Evolutionary conservation across 2,797 vertebrate species (phyloP).

Genomic region (Otus scops): DNA sequence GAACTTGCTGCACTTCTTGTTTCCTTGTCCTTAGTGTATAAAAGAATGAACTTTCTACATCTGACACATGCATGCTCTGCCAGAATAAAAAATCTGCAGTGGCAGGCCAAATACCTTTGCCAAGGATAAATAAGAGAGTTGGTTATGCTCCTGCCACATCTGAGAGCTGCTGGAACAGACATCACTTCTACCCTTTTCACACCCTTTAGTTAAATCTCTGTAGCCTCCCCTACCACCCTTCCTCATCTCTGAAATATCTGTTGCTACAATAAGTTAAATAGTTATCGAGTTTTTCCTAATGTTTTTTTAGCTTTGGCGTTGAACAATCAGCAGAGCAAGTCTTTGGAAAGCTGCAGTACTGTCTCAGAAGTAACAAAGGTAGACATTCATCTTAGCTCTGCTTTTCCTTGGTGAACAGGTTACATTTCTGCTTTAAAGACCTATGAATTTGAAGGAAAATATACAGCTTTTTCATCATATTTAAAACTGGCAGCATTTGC

Average conservation of each 20-base stretch:
- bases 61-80: constrained; percentile 24
- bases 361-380: not conserved
- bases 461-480: not conserved
- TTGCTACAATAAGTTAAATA: not conserved
- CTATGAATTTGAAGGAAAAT: not conserved
- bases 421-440: not conserved
- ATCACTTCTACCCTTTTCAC: constrained; percentile 14
- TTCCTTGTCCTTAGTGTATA: not conserved
- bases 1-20: not conserved
- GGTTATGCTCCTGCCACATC: constrained; percentile 53
- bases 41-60: constrained; percentile 31
- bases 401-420: not conserved
- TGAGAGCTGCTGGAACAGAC: constrained; percentile 46
- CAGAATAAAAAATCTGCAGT: constrained; percentile 41
- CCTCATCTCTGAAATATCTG: not conserved
- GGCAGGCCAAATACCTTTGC: constrained; percentile 35
- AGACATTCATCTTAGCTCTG: not conserved
- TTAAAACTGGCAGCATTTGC: not conserved
- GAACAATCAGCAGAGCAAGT: not conserved
- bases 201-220: constrained; percentile 4
- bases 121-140: constrained; percentile 57
- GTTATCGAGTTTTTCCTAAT: not conserved
- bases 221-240: not conserved
- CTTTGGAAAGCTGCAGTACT: not conserved
- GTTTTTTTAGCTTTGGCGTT: not conserved